A percentile compares a stretch with the other conserved stretches of the same genome.
Evolutionary conservation across 2,797 vertebrate genomes (phyloP).

Genomic region (Melanotaenia pygmaea): DNA sequence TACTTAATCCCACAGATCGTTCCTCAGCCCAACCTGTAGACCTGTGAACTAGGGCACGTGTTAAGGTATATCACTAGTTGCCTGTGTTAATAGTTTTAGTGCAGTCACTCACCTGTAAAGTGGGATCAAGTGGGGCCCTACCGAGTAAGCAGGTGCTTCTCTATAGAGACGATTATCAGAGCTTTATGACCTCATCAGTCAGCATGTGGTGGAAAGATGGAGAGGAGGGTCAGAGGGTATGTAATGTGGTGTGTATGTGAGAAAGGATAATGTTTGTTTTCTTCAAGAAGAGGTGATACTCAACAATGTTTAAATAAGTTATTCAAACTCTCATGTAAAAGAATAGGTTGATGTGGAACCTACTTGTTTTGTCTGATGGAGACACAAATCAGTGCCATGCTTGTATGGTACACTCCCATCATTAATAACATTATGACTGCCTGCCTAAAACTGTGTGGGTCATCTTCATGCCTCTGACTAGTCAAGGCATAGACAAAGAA

Average conservation of each 20-base stretch:
- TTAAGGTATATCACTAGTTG: slow-evolving; percentile 53
- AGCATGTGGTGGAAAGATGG: slow-evolving; percentile 10
- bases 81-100: slow-evolving; percentile 70
- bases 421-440: background rate
- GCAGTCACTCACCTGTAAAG: slow-evolving; percentile 70
- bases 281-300: too few relatives aligned
- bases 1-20: slow-evolving; percentile 50
- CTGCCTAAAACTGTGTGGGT: background rate
- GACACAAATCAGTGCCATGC: background rate
- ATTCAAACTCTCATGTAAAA: too few relatives aligned
- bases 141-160: slow-evolving; percentile 57
- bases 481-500: background rate
- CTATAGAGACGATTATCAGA: slow-evolving; percentile 64
- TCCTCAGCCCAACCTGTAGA: slow-evolving; percentile 26
- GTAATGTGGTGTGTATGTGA: background rate
- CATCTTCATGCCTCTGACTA: background rate
- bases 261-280: background rate
- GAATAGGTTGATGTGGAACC: too few relatives aligned
- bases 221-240: slow-evolving; percentile 4
- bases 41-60: slow-evolving; percentile 50
- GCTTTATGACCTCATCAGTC: slow-evolving; percentile 58
- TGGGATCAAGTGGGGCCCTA: slow-evolving; percentile 64
- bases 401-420: background rate
- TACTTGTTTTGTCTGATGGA: background rate
- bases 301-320: too few relatives aligned